These are phyloP conservation scores for Drosophila burlai DNA, from an alignment of 1,140 invertebrate species.

Conservation along the genomic window DNA sequence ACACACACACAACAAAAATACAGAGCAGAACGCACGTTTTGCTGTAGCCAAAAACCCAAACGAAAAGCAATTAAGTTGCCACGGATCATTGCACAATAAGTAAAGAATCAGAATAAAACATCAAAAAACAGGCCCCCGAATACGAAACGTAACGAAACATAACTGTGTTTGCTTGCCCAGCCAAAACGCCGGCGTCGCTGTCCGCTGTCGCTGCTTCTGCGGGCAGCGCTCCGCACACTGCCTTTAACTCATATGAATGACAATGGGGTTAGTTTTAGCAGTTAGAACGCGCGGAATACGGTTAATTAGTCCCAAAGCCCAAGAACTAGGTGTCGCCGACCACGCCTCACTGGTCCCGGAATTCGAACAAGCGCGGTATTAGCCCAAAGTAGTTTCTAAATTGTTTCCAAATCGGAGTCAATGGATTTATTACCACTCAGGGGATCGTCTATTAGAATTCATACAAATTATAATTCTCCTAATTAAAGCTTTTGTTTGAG, in stretches of 20 bases:
- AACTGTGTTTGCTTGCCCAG: conserved; percentile 80
- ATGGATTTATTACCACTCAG: not conserved
- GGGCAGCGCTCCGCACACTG: conserved; percentile 36
- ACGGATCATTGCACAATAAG: conserved; percentile 83
- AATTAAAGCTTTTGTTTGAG: not conserved
- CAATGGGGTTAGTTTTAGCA: conserved; percentile 22
- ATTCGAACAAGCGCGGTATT: conserved; percentile 3
- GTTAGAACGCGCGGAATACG: conserved; percentile 19
- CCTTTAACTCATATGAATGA: conserved; percentile 36
- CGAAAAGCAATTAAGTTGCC: conserved; percentile 82
- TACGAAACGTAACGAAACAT: conserved; percentile 59
- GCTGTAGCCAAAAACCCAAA: conserved; percentile 72
- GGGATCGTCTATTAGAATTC: not conserved
- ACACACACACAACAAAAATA: conserved; percentile 15
- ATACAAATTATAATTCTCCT: too few species aligned
- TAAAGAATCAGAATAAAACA: conserved; percentile 69
- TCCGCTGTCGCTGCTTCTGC: conserved; percentile 16
- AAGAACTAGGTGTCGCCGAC: conserved; percentile 38
- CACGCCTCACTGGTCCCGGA: conserved; percentile 25
- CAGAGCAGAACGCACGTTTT: conserved; percentile 25
- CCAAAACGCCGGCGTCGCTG: conserved; percentile 38
- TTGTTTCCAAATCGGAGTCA: not conserved
- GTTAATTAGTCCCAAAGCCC: conserved; percentile 29
- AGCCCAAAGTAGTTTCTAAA: conserved; percentile 3
- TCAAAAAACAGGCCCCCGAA: conserved; percentile 14